Evolutionary conservation across 2,888 invertebrate species (phyloP), one percentile per base, ranked within the genome.

Genomic region (Gymnosoma rotundatum): DNA sequence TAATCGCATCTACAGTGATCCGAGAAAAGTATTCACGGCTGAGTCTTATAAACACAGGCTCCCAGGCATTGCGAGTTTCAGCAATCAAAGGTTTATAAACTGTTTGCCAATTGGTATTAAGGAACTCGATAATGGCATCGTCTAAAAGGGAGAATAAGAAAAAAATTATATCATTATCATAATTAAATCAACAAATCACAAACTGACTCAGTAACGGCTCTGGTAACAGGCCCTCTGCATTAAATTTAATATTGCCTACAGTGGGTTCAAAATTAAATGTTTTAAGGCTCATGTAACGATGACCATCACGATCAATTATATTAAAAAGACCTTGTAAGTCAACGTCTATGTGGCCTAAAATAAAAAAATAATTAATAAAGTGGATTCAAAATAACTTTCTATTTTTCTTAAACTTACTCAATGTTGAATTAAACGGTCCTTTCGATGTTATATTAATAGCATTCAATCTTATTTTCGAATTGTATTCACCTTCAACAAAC

Each of bases 121-220:
- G 90, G 85, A 94, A 94, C 70, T 92, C 90, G 85, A 91, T 66
- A 6, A 91, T 86, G 61, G 91, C 88, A 36, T 89, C 88, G 87
- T 92, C 91, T 92, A 75, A 56, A 58, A 25, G 2, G 9, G 16
- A 73, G 54, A 36, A 36, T 21, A 48, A 48, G 2, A n/a, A 16
- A 48, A 48, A 14, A 48, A 16, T n/a, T n/a, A 48, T 42, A 48
- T 48, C 4, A 16, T 16, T 32, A 5, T 32, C 0, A 32, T 32
- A 48, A 48, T 16, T 48, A 32, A 32, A 48, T 48, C n/a, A 14
- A 48, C 1, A 42, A 42, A 12, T 6, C 1, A 58, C 20, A 20
- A 4, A 93, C 95, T 94, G 92, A 96, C 96, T 95, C 76, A 95
- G 90, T 48, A 94, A 93, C 1, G 95, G 94, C 87, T 95, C 94